Conservation (phyloP, 2,797 vertebrate genomes). For the Halcyon smyrnensis region DNA sequence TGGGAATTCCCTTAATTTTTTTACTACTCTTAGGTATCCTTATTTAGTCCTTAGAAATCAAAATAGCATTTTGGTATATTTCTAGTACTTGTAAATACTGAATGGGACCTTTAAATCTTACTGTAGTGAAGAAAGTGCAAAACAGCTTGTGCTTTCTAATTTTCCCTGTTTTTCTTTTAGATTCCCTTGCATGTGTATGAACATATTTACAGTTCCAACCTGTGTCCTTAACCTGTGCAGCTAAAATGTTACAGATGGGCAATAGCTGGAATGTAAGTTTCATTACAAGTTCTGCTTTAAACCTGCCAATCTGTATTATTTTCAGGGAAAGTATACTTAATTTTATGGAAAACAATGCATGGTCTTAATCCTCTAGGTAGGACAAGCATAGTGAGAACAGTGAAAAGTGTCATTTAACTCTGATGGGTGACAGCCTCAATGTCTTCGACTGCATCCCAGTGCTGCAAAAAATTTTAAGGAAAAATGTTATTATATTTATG, state of each 20-base stretch:
- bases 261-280: too few species aligned
- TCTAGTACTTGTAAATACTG: not conserved
- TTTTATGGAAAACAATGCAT: not conserved
- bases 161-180: not conserved
- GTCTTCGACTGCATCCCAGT: not conserved
- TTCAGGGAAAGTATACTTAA: not conserved
- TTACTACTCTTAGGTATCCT: not conserved
- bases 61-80: not conserved
- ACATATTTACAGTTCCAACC: not conserved
- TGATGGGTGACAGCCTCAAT: not conserved
- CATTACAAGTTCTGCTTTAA: not conserved
- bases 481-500: not conserved
- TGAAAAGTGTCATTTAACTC: not conserved
- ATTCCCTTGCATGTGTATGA: accelerated
- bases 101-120: not conserved
- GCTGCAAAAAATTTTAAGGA: not conserved
- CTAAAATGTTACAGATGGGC: not conserved
- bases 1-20: not conserved
- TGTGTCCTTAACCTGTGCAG: not conserved
- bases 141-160: not conserved
- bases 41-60: not conserved
- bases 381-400: not conserved
- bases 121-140: not conserved
- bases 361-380: not conserved
- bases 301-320: not conserved